Evolutionary conservation across 2,888 invertebrate species (phyloP).

Genomic region (Nomada flava): DNA sequence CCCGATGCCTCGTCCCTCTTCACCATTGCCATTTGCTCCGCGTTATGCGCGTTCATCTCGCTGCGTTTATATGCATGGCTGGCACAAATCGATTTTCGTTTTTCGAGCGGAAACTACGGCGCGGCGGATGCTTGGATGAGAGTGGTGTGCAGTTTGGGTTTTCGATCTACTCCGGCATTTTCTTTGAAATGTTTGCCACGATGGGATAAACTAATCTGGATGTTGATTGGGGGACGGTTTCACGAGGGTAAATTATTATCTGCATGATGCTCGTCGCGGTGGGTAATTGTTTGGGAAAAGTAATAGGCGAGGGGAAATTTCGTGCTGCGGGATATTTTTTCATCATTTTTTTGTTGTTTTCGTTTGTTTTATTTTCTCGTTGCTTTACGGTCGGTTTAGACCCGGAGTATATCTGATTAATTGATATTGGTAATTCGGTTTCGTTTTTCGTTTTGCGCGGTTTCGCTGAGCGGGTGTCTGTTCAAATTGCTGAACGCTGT

Average conservation of each 20-base stretch:
- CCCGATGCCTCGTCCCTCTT: background rate
- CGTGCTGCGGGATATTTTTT: no score
- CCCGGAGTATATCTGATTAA: no score
- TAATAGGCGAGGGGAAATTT: no score
- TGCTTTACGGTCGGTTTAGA: no score
- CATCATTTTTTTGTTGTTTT: no score
- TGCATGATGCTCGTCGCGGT: no score
- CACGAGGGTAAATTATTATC: background rate
- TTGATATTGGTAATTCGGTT: no score
- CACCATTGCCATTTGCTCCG: background rate
- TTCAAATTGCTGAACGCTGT: no score
- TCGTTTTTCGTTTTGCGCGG: no score
- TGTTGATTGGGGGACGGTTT: background rate
- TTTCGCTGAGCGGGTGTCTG: no score
- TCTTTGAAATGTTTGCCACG: slow-evolving; percentile 1
- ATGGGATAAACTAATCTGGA: background rate
- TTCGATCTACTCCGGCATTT: background rate
- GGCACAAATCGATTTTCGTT: slow-evolving; percentile 6
- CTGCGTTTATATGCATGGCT: background rate
- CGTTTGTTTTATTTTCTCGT: no score
- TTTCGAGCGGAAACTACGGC: background rate
- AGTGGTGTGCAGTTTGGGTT: background rate
- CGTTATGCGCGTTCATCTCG: background rate
- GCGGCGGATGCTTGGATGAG: background rate
- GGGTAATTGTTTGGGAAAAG: background rate